Base-by-base conservation (phyloP, 2,888 invertebrate genomes). In the Branchipolynoe longqiensis region DNA sequence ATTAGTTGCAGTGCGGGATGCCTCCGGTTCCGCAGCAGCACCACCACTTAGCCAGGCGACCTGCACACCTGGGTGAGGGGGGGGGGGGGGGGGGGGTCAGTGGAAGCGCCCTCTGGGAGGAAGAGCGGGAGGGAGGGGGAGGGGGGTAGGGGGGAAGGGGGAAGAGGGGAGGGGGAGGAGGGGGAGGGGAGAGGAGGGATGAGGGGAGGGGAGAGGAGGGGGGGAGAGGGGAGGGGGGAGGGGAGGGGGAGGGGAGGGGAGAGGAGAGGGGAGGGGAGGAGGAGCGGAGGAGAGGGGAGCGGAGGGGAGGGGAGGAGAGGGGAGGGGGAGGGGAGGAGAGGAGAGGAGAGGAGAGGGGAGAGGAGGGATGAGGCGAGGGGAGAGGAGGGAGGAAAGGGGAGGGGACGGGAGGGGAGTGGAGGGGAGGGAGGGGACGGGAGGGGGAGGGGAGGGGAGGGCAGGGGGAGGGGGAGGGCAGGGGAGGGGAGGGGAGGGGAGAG, bases 391-490 rank as follows among this genome's bases (percentile, higher is more conserved):
- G 25, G n/a, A 25, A 12, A 28, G 31, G 62, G 62, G 12, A 12
- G 62, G 31, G n/a, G 31, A 3, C 12, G 62, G 31, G 28, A 28
- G 31, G 62, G 25, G 14, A 2, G 31, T n/a, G 25, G 14, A 31
- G 25, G 28, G 3, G 62, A 3, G 1, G 25, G 62, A 18, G 25
- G 58, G 4, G n/a, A 25, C 58, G 14, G 58, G 58, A 8, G 58
- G 25, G 58, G 14, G 22, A n/a, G 58, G 22, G n/a, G 58, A 25
- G 8, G 58, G n/a, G n/a, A 58, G 58, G 4, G 58, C 4, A 4
- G 58, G n/a, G 58, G 18, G 58, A 58, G 58, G 58, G 18, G 58
- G 58, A 4, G n/a, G 58, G 58, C 14, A n/a, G 58, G 58, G 58
- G 4, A 25, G 58, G 25, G 58, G 58, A 25, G n/a, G 18, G 58